Evolutionary conservation across 2,888 invertebrate genomes (phyloP), one percentile per base, ranked within the genome.

Genomic region (Drosophila mimica): DNA sequence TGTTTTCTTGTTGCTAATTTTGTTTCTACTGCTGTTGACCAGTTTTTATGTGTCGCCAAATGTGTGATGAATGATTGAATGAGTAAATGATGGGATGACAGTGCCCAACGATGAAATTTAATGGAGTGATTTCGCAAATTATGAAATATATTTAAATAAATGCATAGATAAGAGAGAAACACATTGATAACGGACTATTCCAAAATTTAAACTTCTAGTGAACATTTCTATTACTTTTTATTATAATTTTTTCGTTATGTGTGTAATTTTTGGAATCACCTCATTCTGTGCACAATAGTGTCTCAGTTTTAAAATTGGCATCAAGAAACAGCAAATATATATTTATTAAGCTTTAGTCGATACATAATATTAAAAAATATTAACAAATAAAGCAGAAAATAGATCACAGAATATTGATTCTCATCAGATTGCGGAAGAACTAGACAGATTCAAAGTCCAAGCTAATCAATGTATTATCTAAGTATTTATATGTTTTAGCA

Each of bases 1-100:
- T 66, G 49, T 76, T 79, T 61, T 53, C 60, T 61, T 68, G 61
- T 65, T 68, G 38, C 40, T 63, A 63, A 56, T 70, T 58, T 56
- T 68, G 52, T 46, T 64, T 64, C 15, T 65, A n/a, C 38, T 60
- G 11, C 48, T 63, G 34, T 36, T 30, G 33, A 4, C 25, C 20
- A 46, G 68, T 36, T 66, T 84, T 85, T 70, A 69, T 25, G 3
- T 25, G 1, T 25, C 25, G 25, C 2, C 25, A 25, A 25, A 25
- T 25, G 15, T 36, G 17, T 28, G 34, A 36, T 43, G 40, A 20
- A 43, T 20, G 43, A 2, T 4, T 43, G 2, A 2, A 9, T 20
- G 11, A 20, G 20, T 5, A 4, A 46, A 15, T 46, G 15, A 4
- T 25, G 8, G 1, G 15, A 46, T 7, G 15, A 25, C 17, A n/a